phyloP scores from a whole-genome alignment of 2,888 invertebrate species.

The Nysson spinosus region DNA sequence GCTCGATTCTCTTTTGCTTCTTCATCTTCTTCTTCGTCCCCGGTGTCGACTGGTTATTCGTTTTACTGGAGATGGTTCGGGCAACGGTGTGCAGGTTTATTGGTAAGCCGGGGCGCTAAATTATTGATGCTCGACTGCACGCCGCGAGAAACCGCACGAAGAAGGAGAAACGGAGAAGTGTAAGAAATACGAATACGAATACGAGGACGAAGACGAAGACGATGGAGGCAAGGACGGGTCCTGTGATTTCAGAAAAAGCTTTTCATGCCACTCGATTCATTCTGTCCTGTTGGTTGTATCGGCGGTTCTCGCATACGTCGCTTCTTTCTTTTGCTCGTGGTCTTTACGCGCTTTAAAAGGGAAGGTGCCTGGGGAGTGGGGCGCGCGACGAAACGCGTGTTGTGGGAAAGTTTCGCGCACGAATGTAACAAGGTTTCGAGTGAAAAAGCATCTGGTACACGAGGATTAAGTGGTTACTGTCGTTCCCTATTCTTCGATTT shows the following conservation, averaged over 20 bases:
- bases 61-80: too few species aligned
- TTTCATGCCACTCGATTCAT: slow-evolving; percentile 50
- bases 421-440: background rate
- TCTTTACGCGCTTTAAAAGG: slow-evolving; percentile 54
- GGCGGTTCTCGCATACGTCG: background rate
- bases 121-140: slow-evolving; percentile 66
- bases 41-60: slow-evolving; percentile 9
- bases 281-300: slow-evolving; percentile 21
- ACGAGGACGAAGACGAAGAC: slow-evolving; percentile 30
- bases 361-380: slow-evolving; percentile 23
- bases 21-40: slow-evolving; percentile 23
- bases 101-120: slow-evolving; percentile 68
- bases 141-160: slow-evolving; percentile 47
- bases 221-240: slow-evolving; percentile 44
- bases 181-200: too few species aligned
- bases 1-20: too few species aligned
- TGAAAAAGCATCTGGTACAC: too few species aligned
- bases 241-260: slow-evolving; percentile 67
- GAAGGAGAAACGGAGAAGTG: too few species aligned
- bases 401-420: slow-evolving; percentile 54
- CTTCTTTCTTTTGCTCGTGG: slow-evolving; percentile 26
- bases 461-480: too few species aligned
- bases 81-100: slow-evolving; percentile 54
- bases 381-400: slow-evolving; percentile 43
- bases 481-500: too few species aligned